These are phyloP conservation scores for Drosophila cracens DNA, from an alignment of 2,888 invertebrate species.

Conservation along the genomic window DNA sequence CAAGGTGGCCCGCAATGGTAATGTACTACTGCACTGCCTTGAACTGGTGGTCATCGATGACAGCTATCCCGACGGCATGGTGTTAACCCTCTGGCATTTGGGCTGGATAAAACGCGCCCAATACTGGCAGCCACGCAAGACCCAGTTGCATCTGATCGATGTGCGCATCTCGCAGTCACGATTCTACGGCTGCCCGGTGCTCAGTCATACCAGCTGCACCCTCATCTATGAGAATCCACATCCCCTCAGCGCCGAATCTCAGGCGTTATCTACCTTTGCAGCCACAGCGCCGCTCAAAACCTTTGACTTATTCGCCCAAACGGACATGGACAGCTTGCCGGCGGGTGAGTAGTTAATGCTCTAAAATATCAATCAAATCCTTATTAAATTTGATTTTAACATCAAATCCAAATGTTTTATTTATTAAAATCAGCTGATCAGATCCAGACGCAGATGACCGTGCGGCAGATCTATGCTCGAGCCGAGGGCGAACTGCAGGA, in stretches of 20 bases:
- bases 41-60: conserved; percentile 89
- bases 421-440: conserved; percentile 46
- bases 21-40: conserved; percentile 85
- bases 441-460: conserved; percentile 86
- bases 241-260: conserved; percentile 86
- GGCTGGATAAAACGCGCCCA: conserved; percentile 88
- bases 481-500: conserved; percentile 83
- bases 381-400: neutral
- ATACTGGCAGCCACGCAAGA: conserved; percentile 89
- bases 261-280: conserved; percentile 83
- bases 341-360: conserved; percentile 81
- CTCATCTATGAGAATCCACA: conserved; percentile 91
- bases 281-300: conserved; percentile 37
- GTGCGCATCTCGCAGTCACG: conserved; percentile 88
- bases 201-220: conserved; percentile 86
- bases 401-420: neutral
- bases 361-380: neutral
- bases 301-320: conserved; percentile 58
- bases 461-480: conserved; percentile 86
- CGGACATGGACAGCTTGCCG: conserved; percentile 75
- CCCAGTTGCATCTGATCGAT: conserved; percentile 90
- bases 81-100: conserved; percentile 88
- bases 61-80: conserved; percentile 87
- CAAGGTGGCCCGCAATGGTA: conserved; percentile 65
- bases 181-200: conserved; percentile 86